phyloP scores from a whole-genome alignment of 2,113 vertebrate genomes.

The Orientallactaga bullata region DNA sequence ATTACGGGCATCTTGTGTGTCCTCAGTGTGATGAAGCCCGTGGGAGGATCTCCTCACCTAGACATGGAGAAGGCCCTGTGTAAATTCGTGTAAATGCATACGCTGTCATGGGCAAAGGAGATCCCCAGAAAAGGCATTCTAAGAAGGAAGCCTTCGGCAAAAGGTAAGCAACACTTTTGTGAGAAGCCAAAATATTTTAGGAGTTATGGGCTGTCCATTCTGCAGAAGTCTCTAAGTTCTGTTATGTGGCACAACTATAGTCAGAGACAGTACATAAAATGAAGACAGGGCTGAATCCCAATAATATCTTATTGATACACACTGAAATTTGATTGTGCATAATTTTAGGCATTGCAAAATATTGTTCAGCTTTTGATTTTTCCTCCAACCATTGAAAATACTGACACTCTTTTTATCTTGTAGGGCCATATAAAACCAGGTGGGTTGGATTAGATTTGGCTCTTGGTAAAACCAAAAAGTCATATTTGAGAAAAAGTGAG shows the following conservation, averaged over 20 bases:
- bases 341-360: background rate
- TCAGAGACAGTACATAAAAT: background rate
- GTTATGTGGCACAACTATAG: background rate
- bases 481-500: background rate
- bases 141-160: background rate
- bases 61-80: background rate
- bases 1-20: background rate
- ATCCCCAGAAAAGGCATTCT: background rate
- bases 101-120: background rate
- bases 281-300: background rate
- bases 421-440: background rate
- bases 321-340: background rate
- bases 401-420: background rate
- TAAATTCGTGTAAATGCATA: background rate
- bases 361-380: background rate
- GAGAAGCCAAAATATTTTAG: constrained; percentile 33
- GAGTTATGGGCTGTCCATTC: background rate
- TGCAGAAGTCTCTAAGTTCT: background rate
- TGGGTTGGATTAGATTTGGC: background rate
- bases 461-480: background rate
- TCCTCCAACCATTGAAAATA: background rate
- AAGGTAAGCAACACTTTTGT: background rate
- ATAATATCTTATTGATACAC: background rate
- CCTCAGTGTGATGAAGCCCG: background rate
- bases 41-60: background rate